Evolutionary conservation across 2,113 vertebrate genomes (phyloP).

Genomic region (Daubentonia madagascariensis): DNA sequence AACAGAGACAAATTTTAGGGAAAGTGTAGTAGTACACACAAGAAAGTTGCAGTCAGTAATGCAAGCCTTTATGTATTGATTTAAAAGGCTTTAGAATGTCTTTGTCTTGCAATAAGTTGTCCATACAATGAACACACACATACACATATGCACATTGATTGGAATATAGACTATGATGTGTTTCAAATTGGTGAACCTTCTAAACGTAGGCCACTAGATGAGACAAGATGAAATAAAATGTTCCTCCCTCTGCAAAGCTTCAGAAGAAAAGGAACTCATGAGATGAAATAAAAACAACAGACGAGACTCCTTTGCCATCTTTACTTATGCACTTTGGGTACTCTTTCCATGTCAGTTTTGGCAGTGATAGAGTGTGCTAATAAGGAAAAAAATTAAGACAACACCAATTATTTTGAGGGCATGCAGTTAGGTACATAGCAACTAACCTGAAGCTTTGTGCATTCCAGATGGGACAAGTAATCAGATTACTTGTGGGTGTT

Average conservation of each 20-base stretch:
- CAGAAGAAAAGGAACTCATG: background rate
- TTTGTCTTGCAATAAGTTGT: background rate
- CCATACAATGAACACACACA: background rate
- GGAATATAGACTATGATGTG: background rate
- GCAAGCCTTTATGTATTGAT: background rate
- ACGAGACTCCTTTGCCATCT: background rate
- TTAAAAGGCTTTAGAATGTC: background rate
- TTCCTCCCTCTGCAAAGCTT: background rate
- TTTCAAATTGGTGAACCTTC: background rate
- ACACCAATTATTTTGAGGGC: slow-evolving; percentile 29
- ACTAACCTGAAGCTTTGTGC: slow-evolving; percentile 62
- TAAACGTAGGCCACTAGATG: background rate
- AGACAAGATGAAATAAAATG: background rate
- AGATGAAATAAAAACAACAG: slow-evolving; percentile 26
- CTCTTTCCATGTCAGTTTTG: slow-evolving; percentile 44
- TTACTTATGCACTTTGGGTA: background rate
- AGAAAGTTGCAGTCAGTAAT: background rate
- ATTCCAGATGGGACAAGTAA: slow-evolving; percentile 73
- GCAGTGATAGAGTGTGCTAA: slow-evolving; percentile 23
- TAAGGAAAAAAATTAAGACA: slow-evolving; percentile 39
- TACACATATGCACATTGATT: background rate
- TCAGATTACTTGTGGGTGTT: slow-evolving; percentile 70
- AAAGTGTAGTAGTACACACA: background rate
- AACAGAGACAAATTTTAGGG: background rate
- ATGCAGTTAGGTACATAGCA: slow-evolving; percentile 20